Evolutionary conservation across 2,797 vertebrate species (phyloP), one percentile per base, ranked within the genome.

Genomic region (Schizopygopsis pylzovi): DNA sequence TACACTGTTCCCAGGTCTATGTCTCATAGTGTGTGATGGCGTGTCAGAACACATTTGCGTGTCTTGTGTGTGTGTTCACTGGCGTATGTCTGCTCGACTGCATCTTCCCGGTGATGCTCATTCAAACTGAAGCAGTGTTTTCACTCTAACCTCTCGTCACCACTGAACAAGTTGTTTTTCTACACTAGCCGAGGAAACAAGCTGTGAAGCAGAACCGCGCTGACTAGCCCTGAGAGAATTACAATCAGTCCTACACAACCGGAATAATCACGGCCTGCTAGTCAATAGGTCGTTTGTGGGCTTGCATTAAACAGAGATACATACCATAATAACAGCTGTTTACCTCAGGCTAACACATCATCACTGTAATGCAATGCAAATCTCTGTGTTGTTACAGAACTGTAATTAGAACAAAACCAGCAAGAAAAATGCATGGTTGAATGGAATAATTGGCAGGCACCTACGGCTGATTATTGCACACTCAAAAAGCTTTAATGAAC

Each of bases 341-440:
- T 49, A 15, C 18, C 47, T 63, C 25, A 45, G n/a, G 2, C 47
- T 15, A 9, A 43, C 49, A 68, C 54, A 28, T 13, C 71, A 12
- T 25, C 22, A 7, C 37, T 22, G 52, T 18, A 72, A 82, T 7
- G 52, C 47, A 41, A 39, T 81, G 79, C 20, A 65, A 25, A 72
- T 71, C 71, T 76, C 22, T 10, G 12, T 39, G 47, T 79, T 78
- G n/a, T 67, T 76, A 81, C 22, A 61, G 28, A 59, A 93, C 91
- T 91, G 91, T 88, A 90, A 91, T 92, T 92, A 93, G 91, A 73
- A 73, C 25, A 16, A 71, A 16, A 52, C 87, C 89, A 92, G 90
- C 20, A 6, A 49, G 47, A 56, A 67, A 68, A 81, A 22, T 39
- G 47, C 45, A 41, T 39, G 22, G 37, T 43, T 43, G 49, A 71